A percentile compares a stretch with the other conserved stretches of the same genome.
Evolutionary conservation across 1,140 invertebrate genomes (phyloP).

Genomic region (Atta cephalotes): DNA sequence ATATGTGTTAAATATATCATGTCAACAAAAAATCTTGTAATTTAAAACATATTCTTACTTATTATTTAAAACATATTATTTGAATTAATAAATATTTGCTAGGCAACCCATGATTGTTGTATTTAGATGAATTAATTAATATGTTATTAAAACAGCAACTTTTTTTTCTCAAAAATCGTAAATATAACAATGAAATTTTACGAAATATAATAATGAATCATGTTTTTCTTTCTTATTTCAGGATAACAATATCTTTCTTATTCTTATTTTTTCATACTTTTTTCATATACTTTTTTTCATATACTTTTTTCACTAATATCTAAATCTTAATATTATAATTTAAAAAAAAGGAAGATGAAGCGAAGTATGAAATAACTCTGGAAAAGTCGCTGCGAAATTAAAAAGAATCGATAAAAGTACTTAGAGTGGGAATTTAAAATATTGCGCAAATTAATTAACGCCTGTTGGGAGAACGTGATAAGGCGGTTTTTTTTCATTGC

Average conservation of each 20-base stretch:
- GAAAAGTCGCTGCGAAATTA: constrained; percentile 25
- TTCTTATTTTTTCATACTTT: constrained; percentile 15
- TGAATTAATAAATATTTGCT: too few relatives aligned
- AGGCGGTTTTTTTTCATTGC: constrained; percentile 10
- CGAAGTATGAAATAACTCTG: constrained; percentile 24
- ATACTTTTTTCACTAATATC: too few relatives aligned
- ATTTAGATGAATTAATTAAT: too few relatives aligned
- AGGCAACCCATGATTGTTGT: too few relatives aligned
- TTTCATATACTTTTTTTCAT: too few relatives aligned
- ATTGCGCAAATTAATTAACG: constrained; percentile 49
- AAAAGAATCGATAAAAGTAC: constrained; percentile 43
- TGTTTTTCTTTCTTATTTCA: not conserved
- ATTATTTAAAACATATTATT: too few relatives aligned
- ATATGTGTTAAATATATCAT: too few relatives aligned
- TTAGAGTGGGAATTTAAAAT: constrained; percentile 24
- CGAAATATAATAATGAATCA: not conserved
- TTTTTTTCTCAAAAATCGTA: not conserved
- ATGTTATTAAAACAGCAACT: too few relatives aligned
- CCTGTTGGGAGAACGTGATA: constrained; percentile 20
- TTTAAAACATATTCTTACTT: too few relatives aligned
- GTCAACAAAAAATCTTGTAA: too few relatives aligned
- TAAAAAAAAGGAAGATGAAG: not conserved
- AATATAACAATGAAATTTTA: not conserved
- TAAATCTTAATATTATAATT: constrained; percentile 19
- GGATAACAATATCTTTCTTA: not conserved